Base-by-base conservation (phyloP, 1,140 invertebrate species). In the Metopolophium dirhodum region DNA sequence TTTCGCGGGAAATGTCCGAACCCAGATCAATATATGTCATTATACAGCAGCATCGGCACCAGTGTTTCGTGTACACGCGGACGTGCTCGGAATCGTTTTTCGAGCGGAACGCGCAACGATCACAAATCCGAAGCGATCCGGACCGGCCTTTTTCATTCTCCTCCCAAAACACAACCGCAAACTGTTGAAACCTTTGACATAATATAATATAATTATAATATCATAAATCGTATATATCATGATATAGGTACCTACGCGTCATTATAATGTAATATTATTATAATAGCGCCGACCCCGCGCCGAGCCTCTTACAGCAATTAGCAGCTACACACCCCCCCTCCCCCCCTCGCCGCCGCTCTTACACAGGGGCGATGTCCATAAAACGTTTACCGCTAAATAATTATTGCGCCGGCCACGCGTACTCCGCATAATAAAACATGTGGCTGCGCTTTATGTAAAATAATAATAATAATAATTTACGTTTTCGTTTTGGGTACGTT, bases 361-460 rank as follows among this genome's bases (percentile, higher is more conserved):
- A 7, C 3, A 7, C 3, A 14, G n/a, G 4, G n/a, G 30, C 61
- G 30, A n/a, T 18, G 61, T 77, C 30, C 61, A 20, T 77, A 77
- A 77, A 77, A 77, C 61, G n/a, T 77, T 77, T 77, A n/a, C 61
- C 61, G 61, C 61, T 77, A n/a, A 77, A 77, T 77, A 77, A 77
- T 77, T 77, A 77, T n/a, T 18, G 4, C 61, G 14, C 14, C 14
- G 61, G n/a, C 61, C 61, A 18, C 61, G 61, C 61, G 61, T 77
- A 14, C 2, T 9, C 30, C 30, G 30, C 30, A 77, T 77, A 77
- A 77, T 77, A 77, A n/a, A 77, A 77, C 61, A 77, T 77, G 61
- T 77, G 61, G 14, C 61, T 61, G 9, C 30, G 9, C 11, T 77
- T n/a, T 77, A 77, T 77, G 18, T 68, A 6, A n/a, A 68, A 61